Conservation (phyloP, 2,888 invertebrate species). For the Oasisia sp. region DNA sequence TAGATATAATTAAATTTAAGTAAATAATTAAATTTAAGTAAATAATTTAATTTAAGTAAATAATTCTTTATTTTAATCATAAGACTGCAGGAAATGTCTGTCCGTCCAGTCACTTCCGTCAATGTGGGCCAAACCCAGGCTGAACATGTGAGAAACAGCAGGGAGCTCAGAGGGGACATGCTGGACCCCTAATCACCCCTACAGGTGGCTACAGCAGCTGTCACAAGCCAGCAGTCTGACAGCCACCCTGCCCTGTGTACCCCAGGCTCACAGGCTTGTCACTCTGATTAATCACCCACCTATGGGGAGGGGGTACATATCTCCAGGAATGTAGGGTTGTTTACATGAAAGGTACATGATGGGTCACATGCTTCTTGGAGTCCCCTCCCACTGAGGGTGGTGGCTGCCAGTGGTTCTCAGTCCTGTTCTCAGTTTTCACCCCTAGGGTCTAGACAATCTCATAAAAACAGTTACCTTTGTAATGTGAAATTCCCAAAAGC, state of each 20-base stretch:
- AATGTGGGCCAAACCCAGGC: neutral
- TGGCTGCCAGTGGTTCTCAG: too few relatives aligned
- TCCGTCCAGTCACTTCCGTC: neutral
- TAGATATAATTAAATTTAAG: too few relatives aligned
- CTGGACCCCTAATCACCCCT: neutral
- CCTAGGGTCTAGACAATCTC: neutral
- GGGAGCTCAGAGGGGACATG: neutral
- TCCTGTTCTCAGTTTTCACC: neutral
- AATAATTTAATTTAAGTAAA: neutral
- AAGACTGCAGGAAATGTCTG: neutral
- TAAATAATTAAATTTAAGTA: too few relatives aligned
- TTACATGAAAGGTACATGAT: slow-evolving; percentile 17
- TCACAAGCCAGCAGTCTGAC: neutral
- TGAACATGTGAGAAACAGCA: neutral
- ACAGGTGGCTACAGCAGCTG: slow-evolving; percentile 10
- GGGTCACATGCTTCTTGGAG: neutral
- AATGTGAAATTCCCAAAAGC: neutral
- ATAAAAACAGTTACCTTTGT: neutral
- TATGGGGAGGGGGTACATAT: neutral
- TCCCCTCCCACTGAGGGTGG: neutral
- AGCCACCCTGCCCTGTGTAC: neutral
- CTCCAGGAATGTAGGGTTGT: neutral
- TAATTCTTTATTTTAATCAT: neutral
- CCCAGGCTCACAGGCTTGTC: neutral
- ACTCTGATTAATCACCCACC: neutral